These are phyloP conservation scores for Misgurnus anguillicaudatus DNA, from an alignment of 2,113 vertebrate genomes.

Conservation along the genomic window DNA sequence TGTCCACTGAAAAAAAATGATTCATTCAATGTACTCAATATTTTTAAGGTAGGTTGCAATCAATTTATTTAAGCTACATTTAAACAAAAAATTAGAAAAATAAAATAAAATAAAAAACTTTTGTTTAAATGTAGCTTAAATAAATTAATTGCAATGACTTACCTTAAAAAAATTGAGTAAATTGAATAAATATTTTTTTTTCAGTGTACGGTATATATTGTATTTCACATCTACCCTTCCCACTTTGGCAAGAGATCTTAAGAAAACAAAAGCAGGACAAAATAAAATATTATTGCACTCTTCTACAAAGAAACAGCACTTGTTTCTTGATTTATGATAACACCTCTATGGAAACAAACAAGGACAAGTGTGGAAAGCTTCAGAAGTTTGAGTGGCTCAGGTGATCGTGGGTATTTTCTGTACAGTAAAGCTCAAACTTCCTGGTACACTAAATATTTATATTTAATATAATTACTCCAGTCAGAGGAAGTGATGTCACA, in stretches of 20 bases:
- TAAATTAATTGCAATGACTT: too few relatives aligned
- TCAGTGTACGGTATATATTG: slow-evolving; percentile 8
- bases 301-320: slow-evolving; percentile 61
- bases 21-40: too few relatives aligned
- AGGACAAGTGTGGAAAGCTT: slow-evolving; percentile 29
- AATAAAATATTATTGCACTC: slow-evolving; percentile 82
- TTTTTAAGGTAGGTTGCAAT: too few relatives aligned
- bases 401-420: slow-evolving; percentile 28
- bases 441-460: background rate
- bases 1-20: too few relatives aligned
- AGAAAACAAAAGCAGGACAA: slow-evolving; percentile 74
- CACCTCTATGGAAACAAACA: slow-evolving; percentile 61
- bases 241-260: slow-evolving; percentile 83
- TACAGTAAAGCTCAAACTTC: slow-evolving; percentile 31
- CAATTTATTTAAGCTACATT: too few relatives aligned
- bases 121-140: too few relatives aligned
- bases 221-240: slow-evolving; percentile 37
- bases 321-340: background rate
- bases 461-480: background rate
- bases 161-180: too few relatives aligned
- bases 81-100: too few relatives aligned
- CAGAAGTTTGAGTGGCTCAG: slow-evolving; percentile 14
- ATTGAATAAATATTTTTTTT: too few relatives aligned
- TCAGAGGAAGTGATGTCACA: slow-evolving; percentile 13
- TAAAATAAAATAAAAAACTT: too few relatives aligned